Evolutionary conservation across 1,140 invertebrate species (phyloP).

Genomic region (Anastatus disparis): DNA sequence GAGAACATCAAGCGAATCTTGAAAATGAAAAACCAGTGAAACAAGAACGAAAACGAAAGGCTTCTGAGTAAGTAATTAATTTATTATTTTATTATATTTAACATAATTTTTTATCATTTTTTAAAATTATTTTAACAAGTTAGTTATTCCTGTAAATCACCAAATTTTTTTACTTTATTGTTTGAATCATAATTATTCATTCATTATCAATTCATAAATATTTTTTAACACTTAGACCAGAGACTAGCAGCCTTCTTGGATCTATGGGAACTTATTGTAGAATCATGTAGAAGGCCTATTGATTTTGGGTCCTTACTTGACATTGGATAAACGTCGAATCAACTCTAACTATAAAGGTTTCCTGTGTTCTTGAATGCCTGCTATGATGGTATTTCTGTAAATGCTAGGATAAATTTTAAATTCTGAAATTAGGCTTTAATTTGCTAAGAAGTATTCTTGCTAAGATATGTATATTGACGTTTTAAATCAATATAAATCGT

Average conservation of each 20-base stretch:
- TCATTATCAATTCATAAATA: constrained; percentile 21
- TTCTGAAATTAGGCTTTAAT: too few species aligned
- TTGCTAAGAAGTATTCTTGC: too few species aligned
- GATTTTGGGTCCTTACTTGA: constrained; percentile 1
- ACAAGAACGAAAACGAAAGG: constrained; percentile 34
- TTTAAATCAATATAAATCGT: too few species aligned
- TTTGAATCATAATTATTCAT: neutral
- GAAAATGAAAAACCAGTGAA: constrained; percentile 36
- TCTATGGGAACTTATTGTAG: constrained; percentile 29
- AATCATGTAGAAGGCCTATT: constrained; percentile 19
- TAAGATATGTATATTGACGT: too few species aligned
- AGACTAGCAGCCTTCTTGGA: constrained; percentile 24
- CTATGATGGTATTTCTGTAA: too few species aligned
- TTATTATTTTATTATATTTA: neutral
- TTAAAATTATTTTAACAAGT: too few species aligned
- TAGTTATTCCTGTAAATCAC: neutral
- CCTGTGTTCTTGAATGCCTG: neutral
- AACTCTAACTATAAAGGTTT: constrained; percentile 4
- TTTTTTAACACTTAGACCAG: constrained; percentile 21
- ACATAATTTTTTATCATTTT: too few species aligned
- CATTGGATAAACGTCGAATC: neutral
- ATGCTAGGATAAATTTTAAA: too few species aligned
- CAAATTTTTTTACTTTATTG: neutral
- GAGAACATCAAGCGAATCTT: constrained; percentile 47
- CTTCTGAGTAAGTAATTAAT: constrained; percentile 34